A percentile compares a stretch with the other conserved stretches of the same genome.
phyloP scores from a whole-genome alignment of 2,888 invertebrate genomes.

The Amphiduros pacificus region DNA sequence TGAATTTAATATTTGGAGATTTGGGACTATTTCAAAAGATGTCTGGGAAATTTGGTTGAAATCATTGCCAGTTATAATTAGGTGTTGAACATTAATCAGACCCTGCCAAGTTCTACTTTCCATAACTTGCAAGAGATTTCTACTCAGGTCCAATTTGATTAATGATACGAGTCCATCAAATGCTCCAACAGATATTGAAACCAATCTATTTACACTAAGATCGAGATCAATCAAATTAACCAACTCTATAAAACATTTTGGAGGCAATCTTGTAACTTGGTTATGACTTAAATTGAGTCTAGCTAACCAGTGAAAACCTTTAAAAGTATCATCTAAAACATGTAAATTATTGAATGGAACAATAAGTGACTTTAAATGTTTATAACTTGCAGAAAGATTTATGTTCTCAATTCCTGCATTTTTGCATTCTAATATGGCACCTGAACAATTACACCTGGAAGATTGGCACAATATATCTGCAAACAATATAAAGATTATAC shows the following conservation, averaged over 20 bases:
- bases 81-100: neutral
- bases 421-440: constrained; percentile 3
- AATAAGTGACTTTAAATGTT: neutral
- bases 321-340: neutral
- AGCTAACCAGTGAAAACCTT: constrained; percentile 4
- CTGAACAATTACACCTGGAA: neutral
- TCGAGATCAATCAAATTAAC: constrained; percentile 13
- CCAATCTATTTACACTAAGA: constrained; percentile 13
- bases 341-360: neutral
- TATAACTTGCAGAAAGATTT: too few relatives aligned
- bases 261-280: neutral
- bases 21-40: constrained; percentile 10
- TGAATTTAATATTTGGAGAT: constrained; percentile 24
- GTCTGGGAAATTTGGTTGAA: constrained; percentile 11
- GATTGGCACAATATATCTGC: too few relatives aligned
- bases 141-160: neutral
- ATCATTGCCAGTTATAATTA: constrained; percentile 10
- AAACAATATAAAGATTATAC: too few relatives aligned
- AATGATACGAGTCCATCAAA: constrained; percentile 16
- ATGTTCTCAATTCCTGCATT: too few relatives aligned
- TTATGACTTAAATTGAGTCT: constrained; percentile 3
- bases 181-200: neutral
- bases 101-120: neutral
- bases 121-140: neutral
- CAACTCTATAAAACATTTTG: neutral